phyloP scores from a whole-genome alignment of 2,113 vertebrate species.

The Leiothrix lutea region DNA sequence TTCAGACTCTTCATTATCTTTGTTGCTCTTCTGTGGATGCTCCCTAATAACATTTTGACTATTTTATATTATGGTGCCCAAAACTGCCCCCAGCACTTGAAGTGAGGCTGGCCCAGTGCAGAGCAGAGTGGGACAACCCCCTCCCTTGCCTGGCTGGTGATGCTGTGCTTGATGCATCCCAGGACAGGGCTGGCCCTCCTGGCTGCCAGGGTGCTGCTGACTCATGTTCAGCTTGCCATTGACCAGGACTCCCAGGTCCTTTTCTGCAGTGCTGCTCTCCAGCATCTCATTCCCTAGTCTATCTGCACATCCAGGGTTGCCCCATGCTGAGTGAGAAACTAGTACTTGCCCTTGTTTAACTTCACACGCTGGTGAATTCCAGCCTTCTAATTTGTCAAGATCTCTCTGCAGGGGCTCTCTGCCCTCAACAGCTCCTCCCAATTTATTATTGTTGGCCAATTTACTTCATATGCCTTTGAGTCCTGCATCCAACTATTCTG shows the following conservation, averaged over 20 bases:
- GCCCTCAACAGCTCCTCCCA: neutral
- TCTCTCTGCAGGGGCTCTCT: neutral
- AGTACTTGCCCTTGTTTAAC: neutral
- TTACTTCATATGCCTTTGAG: neutral
- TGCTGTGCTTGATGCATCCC: neutral
- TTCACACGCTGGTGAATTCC: neutral
- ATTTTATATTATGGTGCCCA: no score
- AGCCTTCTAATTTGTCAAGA: neutral
- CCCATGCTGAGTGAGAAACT: no score
- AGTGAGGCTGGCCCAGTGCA: rapidly evolving
- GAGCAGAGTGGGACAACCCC: neutral
- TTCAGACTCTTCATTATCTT: neutral
- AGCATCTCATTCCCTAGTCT: neutral
- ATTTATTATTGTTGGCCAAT: neutral
- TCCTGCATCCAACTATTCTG: neutral
- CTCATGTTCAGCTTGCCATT: rapidly evolving
- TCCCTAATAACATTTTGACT: neutral
- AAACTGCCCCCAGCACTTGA: rapidly evolving
- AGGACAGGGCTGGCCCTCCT: rapidly evolving
- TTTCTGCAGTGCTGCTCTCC: neutral
- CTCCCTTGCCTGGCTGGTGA: rapidly evolving
- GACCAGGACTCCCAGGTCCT: no score
- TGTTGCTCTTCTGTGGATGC: neutral
- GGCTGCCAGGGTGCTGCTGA: neutral
- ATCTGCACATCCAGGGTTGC: neutral